Percentiles rank a stretch among this genome's conserved stretches.
Evolutionary conservation across 2,797 vertebrate species (phyloP).

Genomic region (Phalanger gymnotis): DNA sequence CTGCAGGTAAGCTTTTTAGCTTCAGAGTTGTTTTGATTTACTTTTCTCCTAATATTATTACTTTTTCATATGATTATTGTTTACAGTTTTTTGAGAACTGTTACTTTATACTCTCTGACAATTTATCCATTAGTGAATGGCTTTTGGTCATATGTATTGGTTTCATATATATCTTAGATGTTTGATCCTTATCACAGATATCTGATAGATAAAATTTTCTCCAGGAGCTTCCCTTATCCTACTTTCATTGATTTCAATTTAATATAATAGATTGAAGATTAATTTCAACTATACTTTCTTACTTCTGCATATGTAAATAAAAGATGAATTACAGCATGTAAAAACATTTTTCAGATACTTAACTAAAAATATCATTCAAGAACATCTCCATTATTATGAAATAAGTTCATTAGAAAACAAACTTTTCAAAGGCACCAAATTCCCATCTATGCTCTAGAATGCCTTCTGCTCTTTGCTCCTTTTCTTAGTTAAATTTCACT

Average conservation of each 20-base stretch:
- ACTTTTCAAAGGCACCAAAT: constrained; percentile 38
- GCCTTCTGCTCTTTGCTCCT: constrained; percentile 19
- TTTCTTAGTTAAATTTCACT: constrained; percentile 47
- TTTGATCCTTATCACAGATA: background rate
- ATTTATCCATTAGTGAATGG: background rate
- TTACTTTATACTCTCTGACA: background rate
- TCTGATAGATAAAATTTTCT: background rate
- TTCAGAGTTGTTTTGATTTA: background rate
- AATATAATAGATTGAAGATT: background rate
- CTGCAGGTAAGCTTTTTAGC: background rate
- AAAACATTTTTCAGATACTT: constrained; percentile 1
- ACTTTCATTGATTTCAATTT: background rate
- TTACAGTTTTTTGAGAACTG: background rate
- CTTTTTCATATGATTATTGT: background rate
- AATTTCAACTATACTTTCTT: constrained; percentile 40
- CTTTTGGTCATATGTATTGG: background rate
- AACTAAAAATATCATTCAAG: constrained; percentile 46
- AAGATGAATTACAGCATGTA: constrained; percentile 29
- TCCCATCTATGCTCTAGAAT: constrained; percentile 25
- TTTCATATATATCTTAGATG: background rate
- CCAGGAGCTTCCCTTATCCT: background rate
- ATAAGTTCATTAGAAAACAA: constrained; percentile 21
- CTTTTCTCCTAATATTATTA: background rate
- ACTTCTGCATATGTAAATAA: constrained; percentile 31
- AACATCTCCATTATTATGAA: constrained; percentile 2